phyloP scores from a whole-genome alignment of 1,140 invertebrate genomes.

The Sinonovacula constricta region DNA sequence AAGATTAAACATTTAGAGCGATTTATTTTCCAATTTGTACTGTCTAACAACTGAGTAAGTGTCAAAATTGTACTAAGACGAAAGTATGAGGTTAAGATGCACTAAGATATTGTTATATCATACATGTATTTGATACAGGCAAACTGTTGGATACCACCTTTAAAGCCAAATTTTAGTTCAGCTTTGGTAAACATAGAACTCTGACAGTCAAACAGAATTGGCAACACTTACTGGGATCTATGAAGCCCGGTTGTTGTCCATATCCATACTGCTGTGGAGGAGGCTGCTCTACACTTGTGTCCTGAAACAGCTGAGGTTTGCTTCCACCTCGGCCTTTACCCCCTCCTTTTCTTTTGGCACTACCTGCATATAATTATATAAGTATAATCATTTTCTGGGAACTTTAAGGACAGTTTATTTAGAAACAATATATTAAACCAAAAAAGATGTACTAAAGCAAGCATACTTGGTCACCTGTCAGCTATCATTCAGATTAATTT shows the following conservation, averaged over 20 bases:
- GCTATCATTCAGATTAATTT: no score
- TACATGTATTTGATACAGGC: no score
- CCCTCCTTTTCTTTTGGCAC: slow-evolving; percentile 61
- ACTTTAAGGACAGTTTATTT: no score
- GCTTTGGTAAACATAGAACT: background rate
- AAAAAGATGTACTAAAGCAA: no score
- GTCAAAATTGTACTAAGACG: no score
- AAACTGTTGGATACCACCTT: no score
- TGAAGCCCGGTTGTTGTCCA: slow-evolving; percentile 45
- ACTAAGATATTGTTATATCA: background rate
- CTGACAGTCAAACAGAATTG: background rate
- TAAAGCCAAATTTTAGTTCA: background rate
- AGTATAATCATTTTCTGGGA: no score
- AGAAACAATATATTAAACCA: no score
- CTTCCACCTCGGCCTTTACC: slow-evolving; percentile 35
- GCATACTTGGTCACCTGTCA: no score
- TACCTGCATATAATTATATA: slow-evolving; percentile 42
- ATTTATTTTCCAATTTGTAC: no score
- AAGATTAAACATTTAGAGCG: no score
- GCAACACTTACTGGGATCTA: slow-evolving; percentile 47
- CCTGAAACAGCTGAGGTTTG: slow-evolving; percentile 68
- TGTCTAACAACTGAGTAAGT: no score
- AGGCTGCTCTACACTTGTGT: slow-evolving; percentile 62
- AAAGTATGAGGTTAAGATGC: background rate
- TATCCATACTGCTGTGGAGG: slow-evolving; percentile 53